Percentiles rank a stretch among this genome's conserved stretches.
These are phyloP conservation scores for Phyllostomus hastatus DNA, from an alignment of 2,113 vertebrate genomes.

Conservation along the genomic window DNA sequence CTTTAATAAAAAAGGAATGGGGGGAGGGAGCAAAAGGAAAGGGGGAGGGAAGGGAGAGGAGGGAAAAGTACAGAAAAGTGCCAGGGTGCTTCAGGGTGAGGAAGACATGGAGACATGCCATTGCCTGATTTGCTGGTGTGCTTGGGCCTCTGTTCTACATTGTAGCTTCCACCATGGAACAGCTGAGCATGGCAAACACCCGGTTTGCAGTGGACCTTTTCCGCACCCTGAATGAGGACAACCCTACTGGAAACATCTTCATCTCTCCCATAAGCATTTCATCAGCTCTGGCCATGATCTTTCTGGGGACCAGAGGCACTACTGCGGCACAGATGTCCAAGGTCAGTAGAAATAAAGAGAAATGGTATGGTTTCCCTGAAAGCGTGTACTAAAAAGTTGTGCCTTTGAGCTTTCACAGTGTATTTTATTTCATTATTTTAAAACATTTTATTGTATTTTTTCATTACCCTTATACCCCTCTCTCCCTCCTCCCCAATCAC, in stretches of 20 bases:
- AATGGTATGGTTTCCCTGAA: fast-evolving
- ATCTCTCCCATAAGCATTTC: slow-evolving; percentile 81
- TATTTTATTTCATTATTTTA: background rate
- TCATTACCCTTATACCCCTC: too few species aligned
- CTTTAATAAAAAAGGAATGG: too few species aligned
- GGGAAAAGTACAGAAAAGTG: too few species aligned
- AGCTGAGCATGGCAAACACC: slow-evolving; percentile 71
- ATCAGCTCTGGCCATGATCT: slow-evolving; percentile 80
- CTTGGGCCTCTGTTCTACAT: slow-evolving; percentile 11
- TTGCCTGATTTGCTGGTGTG: background rate
- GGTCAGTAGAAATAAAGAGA: slow-evolving; percentile 68
- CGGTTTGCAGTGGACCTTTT: slow-evolving; percentile 80
- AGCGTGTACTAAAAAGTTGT: fast-evolving
- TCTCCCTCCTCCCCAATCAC: too few species aligned
- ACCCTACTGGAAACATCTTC: slow-evolving; percentile 78
- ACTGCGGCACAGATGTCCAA: slow-evolving; percentile 78
- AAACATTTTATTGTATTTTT: too few species aligned
- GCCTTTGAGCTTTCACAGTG: background rate
- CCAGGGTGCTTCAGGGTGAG: background rate
- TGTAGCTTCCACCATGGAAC: slow-evolving; percentile 79
- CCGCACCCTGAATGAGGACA: slow-evolving; percentile 60
- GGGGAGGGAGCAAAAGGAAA: too few species aligned
- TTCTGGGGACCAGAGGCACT: slow-evolving; percentile 75
- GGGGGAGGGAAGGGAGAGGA: too few species aligned
- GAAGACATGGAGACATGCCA: background rate